Percentiles rank a stretch among this genome's conserved stretches.
phyloP scores from a whole-genome alignment of 2,113 vertebrate species.

The Corynorhinus townsendii region DNA sequence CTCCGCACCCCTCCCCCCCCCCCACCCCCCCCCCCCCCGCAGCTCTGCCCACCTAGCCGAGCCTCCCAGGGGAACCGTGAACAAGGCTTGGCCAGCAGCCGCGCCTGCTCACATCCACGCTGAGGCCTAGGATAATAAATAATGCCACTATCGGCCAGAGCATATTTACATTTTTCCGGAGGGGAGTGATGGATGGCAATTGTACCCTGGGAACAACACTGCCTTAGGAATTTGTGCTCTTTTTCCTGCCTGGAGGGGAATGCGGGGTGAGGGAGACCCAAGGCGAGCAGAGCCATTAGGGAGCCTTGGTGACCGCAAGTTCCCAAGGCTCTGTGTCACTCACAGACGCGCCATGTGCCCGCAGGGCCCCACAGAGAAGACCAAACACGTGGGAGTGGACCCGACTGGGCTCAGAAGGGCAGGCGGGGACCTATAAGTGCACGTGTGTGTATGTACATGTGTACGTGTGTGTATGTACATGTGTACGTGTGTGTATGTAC shows the following conservation, averaged over 20 bases:
- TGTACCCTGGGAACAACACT: conserved; percentile 24
- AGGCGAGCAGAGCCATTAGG: not conserved
- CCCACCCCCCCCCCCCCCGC: not conserved
- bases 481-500: no score
- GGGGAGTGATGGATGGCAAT: conserved; percentile 31
- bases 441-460: not conserved
- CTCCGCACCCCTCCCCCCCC: no score
- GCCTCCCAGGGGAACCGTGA: not conserved
- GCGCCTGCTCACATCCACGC: not conserved
- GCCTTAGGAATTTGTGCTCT: not conserved
- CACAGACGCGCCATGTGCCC: fast-evolving
- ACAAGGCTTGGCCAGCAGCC: conserved; percentile 47
- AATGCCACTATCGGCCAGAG: not conserved
- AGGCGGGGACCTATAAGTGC: fast-evolving
- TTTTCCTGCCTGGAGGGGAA: not conserved
- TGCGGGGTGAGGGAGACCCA: not conserved
- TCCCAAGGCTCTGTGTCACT: not conserved
- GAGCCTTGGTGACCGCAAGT: not conserved
- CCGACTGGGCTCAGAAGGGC: not conserved
- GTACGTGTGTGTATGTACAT: no score
- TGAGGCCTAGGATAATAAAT: conserved; percentile 53
- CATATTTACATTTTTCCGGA: conserved; percentile 21
- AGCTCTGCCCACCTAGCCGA: not conserved
- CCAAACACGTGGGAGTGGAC: fast-evolving
- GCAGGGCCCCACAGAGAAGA: not conserved